A percentile compares a stretch with the other conserved stretches of the same genome.
phyloP scores from a whole-genome alignment of 2,113 vertebrate genomes.

The Beaufortia kweichowensis region DNA sequence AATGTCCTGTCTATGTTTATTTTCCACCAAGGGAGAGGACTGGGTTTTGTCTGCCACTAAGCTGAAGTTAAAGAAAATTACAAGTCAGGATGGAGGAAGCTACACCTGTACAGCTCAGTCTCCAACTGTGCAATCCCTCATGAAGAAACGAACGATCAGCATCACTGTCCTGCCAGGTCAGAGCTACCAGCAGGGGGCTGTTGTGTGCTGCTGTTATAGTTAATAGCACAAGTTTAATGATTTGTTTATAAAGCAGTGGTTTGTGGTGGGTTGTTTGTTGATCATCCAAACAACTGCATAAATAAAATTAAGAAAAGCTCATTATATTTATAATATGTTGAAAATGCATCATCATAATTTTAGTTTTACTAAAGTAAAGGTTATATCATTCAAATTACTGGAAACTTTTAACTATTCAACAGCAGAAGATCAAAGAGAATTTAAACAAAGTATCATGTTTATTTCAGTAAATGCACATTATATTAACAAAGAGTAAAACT shows the following conservation, averaged over 20 bases:
- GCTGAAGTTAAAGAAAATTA: constrained; percentile 66
- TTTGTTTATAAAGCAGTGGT: not conserved
- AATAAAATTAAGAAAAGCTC: too few relatives aligned
- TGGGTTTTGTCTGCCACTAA: constrained; percentile 68
- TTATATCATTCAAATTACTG: too few relatives aligned
- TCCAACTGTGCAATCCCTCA: constrained; percentile 62
- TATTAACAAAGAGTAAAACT: not conserved
- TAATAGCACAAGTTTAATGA: not conserved
- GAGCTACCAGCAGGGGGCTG: constrained; percentile 30
- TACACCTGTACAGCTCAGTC: constrained; percentile 73
- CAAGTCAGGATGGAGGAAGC: constrained; percentile 57
- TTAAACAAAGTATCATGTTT: too few relatives aligned
- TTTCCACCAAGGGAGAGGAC: constrained; percentile 65
- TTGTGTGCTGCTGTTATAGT: not conserved
- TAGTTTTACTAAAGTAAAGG: too few relatives aligned
- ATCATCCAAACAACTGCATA: too few relatives aligned
- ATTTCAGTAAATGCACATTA: not conserved
- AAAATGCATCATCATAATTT: too few relatives aligned
- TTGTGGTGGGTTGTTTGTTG: too few relatives aligned
- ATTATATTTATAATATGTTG: too few relatives aligned
- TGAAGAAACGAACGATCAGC: constrained; percentile 64
- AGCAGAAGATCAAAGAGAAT: too few relatives aligned
- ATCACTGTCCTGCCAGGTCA: constrained; percentile 70
- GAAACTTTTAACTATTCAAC: too few relatives aligned
- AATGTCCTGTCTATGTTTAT: constrained; percentile 32